A percentile compares a stretch with the other conserved stretches of the same genome.
phyloP scores from a whole-genome alignment of 2,888 invertebrate genomes.

The Xylota sylvarum region DNA sequence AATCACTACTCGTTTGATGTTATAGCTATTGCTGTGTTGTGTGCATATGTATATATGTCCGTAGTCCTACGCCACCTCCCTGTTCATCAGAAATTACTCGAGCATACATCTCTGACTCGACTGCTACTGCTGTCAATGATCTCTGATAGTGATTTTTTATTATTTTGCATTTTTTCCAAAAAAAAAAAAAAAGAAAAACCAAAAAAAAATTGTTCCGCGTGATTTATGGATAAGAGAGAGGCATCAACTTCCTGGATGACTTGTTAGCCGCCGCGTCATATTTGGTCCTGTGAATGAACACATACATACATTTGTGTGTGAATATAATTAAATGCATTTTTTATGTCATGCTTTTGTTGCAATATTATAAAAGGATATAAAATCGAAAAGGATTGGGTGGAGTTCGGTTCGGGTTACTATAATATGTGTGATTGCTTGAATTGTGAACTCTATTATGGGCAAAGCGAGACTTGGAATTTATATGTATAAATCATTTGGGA shows the following conservation, averaged over 20 bases:
- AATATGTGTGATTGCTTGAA: slow-evolving; percentile 13
- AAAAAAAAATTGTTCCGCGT: slow-evolving; percentile 78
- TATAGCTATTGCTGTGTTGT: slow-evolving; percentile 53
- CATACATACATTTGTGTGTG: slow-evolving; percentile 11
- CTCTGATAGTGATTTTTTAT: slow-evolving; percentile 62
- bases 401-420: slow-evolving; percentile 16
- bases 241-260: slow-evolving; percentile 83
- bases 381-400: slow-evolving; percentile 31
- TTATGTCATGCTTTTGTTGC: slow-evolving; percentile 42
- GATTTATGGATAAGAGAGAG: slow-evolving; percentile 83
- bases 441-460: slow-evolving; percentile 47
- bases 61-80: slow-evolving; percentile 28
- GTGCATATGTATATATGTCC: slow-evolving; percentile 9
- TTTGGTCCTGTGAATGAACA: slow-evolving; percentile 63
- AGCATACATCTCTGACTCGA: slow-evolving; percentile 63
- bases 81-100: slow-evolving; percentile 62
- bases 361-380: slow-evolving; percentile 35
- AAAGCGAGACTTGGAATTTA: slow-evolving; percentile 39
- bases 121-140: slow-evolving; percentile 69
- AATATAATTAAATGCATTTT: slow-evolving; percentile 66
- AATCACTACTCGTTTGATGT: slow-evolving; percentile 59
- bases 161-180: slow-evolving; percentile 40
- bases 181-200: background rate
- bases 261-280: slow-evolving; percentile 70
- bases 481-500: slow-evolving; percentile 49